A percentile compares a stretch with the other conserved stretches of the same genome.
phyloP scores from a whole-genome alignment of 2,797 vertebrate genomes.

The Myoxocephalus aenaeus region DNA sequence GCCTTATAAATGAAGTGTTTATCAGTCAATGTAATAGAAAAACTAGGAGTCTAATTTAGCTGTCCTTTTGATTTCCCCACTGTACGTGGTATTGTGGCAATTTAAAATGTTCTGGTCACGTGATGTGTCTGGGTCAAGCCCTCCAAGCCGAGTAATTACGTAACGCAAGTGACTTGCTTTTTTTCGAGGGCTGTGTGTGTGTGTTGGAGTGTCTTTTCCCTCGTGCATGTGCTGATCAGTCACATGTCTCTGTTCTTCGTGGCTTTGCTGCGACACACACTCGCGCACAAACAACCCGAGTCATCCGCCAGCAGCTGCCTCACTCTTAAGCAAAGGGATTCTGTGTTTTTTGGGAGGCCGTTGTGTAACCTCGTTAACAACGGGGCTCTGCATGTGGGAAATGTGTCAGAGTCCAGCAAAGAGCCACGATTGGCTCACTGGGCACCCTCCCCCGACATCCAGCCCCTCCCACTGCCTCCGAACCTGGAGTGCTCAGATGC shows the following conservation, averaged over 20 bases:
- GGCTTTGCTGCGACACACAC: neutral
- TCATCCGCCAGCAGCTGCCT: conserved; percentile 40
- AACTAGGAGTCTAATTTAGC: neutral
- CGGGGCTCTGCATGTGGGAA: conserved; percentile 71
- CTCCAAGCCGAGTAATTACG: conserved; percentile 52
- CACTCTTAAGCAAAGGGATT: conserved; percentile 43
- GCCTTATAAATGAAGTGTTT: neutral
- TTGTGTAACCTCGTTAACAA: conserved; percentile 77
- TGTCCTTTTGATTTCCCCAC: conserved; percentile 10
- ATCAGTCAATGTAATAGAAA: neutral
- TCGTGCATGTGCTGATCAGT: conserved; percentile 17
- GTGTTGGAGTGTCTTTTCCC: conserved; percentile 18
- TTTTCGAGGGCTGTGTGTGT: conserved; percentile 12
- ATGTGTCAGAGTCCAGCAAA: conserved; percentile 56
- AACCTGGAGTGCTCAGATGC: conserved; percentile 72
- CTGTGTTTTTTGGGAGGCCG: conserved; percentile 45
- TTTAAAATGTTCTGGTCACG: conserved; percentile 31
- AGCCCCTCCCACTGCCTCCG: conserved; percentile 52
- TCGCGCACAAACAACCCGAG: conserved; percentile 6
- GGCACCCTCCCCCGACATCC: conserved; percentile 71
- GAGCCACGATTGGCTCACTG: conserved; percentile 70
- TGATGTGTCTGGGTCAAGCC: conserved; percentile 54
- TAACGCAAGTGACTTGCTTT: conserved; percentile 41
- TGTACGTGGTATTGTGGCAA: neutral
- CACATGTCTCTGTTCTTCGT: neutral